Base-by-base conservation (phyloP, 2,888 invertebrate genomes). In the Drosophila engyochracea region DNA sequence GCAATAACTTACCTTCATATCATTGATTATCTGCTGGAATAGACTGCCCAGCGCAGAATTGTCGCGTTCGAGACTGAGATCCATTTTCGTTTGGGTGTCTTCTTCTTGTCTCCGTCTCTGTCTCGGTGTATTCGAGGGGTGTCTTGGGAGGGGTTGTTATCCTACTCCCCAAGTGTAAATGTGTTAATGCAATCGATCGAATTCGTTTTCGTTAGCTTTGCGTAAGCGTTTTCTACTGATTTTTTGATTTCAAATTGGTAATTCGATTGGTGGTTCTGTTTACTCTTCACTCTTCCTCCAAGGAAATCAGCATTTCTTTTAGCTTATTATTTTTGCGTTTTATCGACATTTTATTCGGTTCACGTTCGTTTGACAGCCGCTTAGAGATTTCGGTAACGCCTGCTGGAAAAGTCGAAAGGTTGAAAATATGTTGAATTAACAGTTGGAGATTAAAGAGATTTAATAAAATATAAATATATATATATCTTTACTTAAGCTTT, bases 11-110 rank as follows among this genome's bases (percentile, higher is more conserved):
- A 98, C 99, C 97, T 99, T 99, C 97, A 99, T 97, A 94, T 99
- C 99, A 92, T 96, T 96, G 91, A 99, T 96, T 90, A 99, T 98
- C 94, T 98, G 97, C 94, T 98, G 98, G 94, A 99, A 99, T 87
- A 99, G 95, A 92, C 97, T 97, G 94, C 98, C 98, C 92, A 98
- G 94, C 85, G 97, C 97, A 93, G 97, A 97, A 93, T 97, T 97
- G 94, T 98, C 98, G 94, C 97, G 92, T 91, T 93, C 93, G 72
- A 93, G 90, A 79, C 92, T 93, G 76, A 93, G 91, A 92, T 93
- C 93, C 93, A 93, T 93, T 79, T 82, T 85, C 31, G 33, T 55
- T 44, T 9, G 25, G 28, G 9, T 71, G 41, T 58, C 52, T 62
- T n/a, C 16, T 59, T 25, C 28, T n/a, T n/a, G 35, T 16, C 61